phyloP scores from a whole-genome alignment of 2,888 invertebrate genomes.

The Xestia xanthographa region DNA sequence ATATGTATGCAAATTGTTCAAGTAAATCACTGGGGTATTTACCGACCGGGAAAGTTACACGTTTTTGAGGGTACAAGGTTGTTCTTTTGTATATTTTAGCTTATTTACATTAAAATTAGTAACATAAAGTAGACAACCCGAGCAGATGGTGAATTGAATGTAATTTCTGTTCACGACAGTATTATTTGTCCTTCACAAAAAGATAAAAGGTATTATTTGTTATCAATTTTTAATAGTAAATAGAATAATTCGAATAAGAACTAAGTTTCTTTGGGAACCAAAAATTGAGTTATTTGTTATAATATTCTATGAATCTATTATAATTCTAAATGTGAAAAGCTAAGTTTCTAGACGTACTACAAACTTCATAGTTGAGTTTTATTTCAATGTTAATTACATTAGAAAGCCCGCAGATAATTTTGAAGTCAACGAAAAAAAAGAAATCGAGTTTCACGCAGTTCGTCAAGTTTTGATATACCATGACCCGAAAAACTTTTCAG shows the following conservation, averaged over 20 bases:
- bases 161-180: background rate
- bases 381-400: conserved; percentile 56
- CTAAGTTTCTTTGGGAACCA: conserved; percentile 3
- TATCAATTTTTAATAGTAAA: background rate
- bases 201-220: background rate
- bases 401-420: conserved; percentile 40
- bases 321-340: conserved; percentile 20
- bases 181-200: too few species aligned
- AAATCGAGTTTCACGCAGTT: conserved; percentile 51
- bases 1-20: conserved; percentile 58
- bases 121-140: background rate
- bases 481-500: conserved; percentile 63
- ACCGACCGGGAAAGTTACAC: conserved; percentile 40
- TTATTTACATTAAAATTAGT: conserved; percentile 20
- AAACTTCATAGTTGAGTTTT: conserved; percentile 38
- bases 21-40: conserved; percentile 59
- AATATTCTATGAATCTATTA: conserved; percentile 30
- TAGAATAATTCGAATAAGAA: background rate
- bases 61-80: conserved; percentile 37
- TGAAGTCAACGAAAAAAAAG: conserved; percentile 43
- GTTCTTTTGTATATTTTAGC: conserved; percentile 26
- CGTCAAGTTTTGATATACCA: conserved; percentile 48
- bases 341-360: conserved; percentile 34
- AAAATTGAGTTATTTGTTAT: conserved; percentile 2
- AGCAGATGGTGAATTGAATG: background rate